A percentile compares a stretch with the other conserved stretches of the same genome.
These are phyloP conservation scores for Lumbricus terrestris DNA, from an alignment of 2,888 invertebrate species.

Conservation along the genomic window DNA sequence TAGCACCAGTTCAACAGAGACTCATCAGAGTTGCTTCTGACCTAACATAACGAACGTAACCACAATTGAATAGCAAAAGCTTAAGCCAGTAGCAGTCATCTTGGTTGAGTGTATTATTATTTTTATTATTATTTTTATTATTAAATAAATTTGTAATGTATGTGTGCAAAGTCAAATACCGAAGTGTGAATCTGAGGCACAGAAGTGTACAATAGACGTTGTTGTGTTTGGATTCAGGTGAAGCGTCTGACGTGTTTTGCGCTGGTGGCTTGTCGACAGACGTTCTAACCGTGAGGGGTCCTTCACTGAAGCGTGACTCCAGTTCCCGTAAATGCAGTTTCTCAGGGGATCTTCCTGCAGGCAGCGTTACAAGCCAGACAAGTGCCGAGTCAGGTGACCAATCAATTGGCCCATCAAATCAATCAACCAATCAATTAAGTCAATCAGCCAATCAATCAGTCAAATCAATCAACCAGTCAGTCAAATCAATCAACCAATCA, in stretches of 20 bases:
- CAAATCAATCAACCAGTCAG: too few relatives aligned
- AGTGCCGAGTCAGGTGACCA: constrained; percentile 30
- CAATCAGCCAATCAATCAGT: too few relatives aligned
- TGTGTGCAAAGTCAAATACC: too few relatives aligned
- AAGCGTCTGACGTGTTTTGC: neutral
- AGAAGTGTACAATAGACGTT: too few relatives aligned
- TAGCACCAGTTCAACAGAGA: too few relatives aligned
- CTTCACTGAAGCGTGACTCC: neutral
- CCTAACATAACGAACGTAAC: too few relatives aligned
- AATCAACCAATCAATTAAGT: too few relatives aligned
- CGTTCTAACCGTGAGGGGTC: neutral
- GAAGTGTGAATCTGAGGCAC: too few relatives aligned
- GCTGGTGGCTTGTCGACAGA: neutral
- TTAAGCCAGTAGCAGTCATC: neutral
- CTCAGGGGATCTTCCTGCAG: constrained; percentile 39
- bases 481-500: too few relatives aligned
- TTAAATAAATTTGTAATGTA: neutral
- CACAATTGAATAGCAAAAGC: neutral
- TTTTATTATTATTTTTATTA: too few relatives aligned
- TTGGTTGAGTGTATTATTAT: neutral
- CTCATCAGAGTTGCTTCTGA: too few relatives aligned
- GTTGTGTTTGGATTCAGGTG: neutral
- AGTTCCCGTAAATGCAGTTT: constrained; percentile 34
- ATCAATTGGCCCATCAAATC: too few relatives aligned
- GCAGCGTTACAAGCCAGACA: constrained; percentile 45